Conservation (phyloP, 2,888 invertebrate genomes). For the Pycnomerus fuliginosus region DNA sequence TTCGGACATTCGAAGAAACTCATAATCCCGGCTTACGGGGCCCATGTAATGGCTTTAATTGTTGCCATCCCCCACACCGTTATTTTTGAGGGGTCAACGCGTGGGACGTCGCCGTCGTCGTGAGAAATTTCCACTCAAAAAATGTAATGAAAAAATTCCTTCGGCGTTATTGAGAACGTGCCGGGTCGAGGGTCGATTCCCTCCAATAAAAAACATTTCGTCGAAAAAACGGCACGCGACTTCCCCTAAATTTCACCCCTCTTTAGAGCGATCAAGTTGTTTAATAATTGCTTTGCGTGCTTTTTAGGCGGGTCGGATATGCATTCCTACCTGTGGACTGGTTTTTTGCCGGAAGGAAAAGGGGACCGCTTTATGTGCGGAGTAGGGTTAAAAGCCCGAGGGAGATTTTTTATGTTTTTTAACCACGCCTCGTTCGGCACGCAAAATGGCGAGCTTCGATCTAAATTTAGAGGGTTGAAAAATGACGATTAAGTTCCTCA, state of each 20-base stretch:
- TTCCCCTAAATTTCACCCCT: constrained; percentile 22
- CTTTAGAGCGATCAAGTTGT: too few species aligned
- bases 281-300: constrained; percentile 4
- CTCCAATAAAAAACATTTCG: constrained; percentile 8
- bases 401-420: constrained; percentile 38
- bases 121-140: constrained; percentile 9
- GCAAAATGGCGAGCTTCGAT: constrained; percentile 38
- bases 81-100: constrained; percentile 13
- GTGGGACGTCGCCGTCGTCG: constrained; percentile 16
- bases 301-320: constrained; percentile 11
- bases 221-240: constrained; percentile 29
- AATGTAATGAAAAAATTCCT: too few species aligned
- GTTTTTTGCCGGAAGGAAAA: constrained; percentile 7
- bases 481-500: constrained; percentile 7
- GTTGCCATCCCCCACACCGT: constrained; percentile 25
- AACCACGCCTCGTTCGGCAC: constrained; percentile 30
- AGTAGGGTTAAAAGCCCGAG: constrained; percentile 24
- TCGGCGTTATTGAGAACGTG: too few species aligned
- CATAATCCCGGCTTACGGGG: constrained; percentile 40
- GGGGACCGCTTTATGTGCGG: background rate
- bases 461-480: too few species aligned
- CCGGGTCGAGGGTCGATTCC: too few species aligned
- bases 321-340: constrained; percentile 12
- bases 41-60: constrained; percentile 46
- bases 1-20: constrained; percentile 39